Base-by-base conservation (phyloP, 2,888 invertebrate genomes). In the Apotomis betuletana region DNA sequence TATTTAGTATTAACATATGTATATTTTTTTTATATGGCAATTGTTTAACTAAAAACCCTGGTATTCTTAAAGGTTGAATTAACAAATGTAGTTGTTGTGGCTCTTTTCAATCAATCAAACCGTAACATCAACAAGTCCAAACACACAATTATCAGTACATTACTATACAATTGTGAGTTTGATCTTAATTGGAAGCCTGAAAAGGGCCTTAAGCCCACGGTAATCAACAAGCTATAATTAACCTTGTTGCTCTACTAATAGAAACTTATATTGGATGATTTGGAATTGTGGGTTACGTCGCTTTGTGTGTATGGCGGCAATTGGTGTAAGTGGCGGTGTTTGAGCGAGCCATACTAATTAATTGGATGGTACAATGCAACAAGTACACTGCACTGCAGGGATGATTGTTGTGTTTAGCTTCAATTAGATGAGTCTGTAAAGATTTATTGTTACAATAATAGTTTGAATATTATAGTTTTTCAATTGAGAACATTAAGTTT, bases 161-260 rank as follows among this genome's bases (percentile, higher is more conserved):
- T 62, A 71, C 67, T 58, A 62, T 67, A 57, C 67, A 57, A 67
- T 67, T 67, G 71, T 38, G 27, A 57, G 67, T 55, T 61, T 27
- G 41, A 44, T 62, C 71, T 58, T 67, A 67, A 71, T 71, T 49
- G 49, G 49, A 5, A 3, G 12, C 0, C 49, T 0, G 49, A 49
- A 49, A 10, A 49, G 3, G 9, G 49, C 0, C 9, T 49, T 9
- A 49, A 49, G 49, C 49, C 49, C 10, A 8, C 49, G 49, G 9
- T 49, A 49, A 49, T 49, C 49, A 9, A 44, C 49, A 10, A 49
- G 10, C 49, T 0, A 49, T 49, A 49, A 49, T 49, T 49, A 49
- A 49, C 49, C 49, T 49, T 49, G 49, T 3, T 49, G 2, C 10
- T 10, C 49, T 49, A 10, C 9, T 49, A 4, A 49, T 49, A 49